Evolutionary conservation across 2,888 invertebrate genomes (phyloP).

Genomic region (Hypena proboscidalis): DNA sequence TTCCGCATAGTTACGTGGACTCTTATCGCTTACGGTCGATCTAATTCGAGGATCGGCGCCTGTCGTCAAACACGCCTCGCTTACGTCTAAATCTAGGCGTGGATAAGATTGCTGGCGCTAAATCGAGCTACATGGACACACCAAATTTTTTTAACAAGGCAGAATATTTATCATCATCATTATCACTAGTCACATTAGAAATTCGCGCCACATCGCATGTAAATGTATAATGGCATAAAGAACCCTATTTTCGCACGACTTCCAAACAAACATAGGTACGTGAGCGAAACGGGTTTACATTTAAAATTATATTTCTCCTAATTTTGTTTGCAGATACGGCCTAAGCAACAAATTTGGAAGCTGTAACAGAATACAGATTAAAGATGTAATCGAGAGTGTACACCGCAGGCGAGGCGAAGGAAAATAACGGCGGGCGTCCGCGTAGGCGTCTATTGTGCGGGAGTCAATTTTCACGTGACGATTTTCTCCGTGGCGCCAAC

Average conservation of each 20-base stretch:
- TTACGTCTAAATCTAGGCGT: conserved; percentile 66
- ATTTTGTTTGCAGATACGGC: conserved; percentile 14
- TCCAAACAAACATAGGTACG: neutral
- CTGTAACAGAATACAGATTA: conserved; percentile 29
- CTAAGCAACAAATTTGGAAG: conserved; percentile 22
- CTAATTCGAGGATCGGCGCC: conserved; percentile 78
- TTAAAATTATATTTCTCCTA: conserved; percentile 10
- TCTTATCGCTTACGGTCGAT: conserved; percentile 71
- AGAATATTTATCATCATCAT: conserved; percentile 6
- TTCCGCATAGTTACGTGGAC: conserved; percentile 79
- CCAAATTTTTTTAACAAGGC: conserved; percentile 35
- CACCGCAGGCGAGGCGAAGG: conserved; percentile 21
- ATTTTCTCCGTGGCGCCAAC: conserved; percentile 76
- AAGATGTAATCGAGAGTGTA: conserved; percentile 24
- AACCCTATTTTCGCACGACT: neutral
- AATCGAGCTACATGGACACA: conserved; percentile 51
- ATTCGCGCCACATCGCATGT: neutral
- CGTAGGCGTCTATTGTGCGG: conserved; percentile 37
- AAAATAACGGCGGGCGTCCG: conserved; percentile 25
- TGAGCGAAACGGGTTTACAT: conserved; percentile 1
- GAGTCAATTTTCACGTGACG: conserved; percentile 71
- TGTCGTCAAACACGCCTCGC: conserved; percentile 68
- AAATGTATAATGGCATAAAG: neutral
- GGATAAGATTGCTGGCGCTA: conserved; percentile 56
- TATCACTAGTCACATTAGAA: neutral